A percentile compares a stretch with the other conserved stretches of the same genome.
phyloP scores from a whole-genome alignment of 2,797 vertebrate genomes.

The Alfaro cultratus region DNA sequence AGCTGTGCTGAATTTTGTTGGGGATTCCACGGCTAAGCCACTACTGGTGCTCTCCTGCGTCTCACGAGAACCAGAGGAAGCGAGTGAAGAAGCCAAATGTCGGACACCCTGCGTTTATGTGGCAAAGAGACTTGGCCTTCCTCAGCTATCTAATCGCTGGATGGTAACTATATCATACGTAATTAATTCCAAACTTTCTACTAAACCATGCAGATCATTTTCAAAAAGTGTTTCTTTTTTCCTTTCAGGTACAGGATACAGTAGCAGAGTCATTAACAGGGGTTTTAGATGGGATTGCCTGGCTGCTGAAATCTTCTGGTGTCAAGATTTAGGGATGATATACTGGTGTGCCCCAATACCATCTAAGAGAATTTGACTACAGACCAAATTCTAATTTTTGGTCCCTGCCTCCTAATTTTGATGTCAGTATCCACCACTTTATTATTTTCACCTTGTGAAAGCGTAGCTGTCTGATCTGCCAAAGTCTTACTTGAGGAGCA shows the following conservation, averaged over 20 bases:
- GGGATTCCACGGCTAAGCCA: slow-evolving; percentile 81
- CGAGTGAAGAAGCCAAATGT: slow-evolving; percentile 22
- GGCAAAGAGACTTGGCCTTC: slow-evolving; percentile 87
- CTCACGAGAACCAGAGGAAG: slow-evolving; percentile 71
- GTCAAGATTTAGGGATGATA: slow-evolving; percentile 59
- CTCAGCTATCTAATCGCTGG: slow-evolving; percentile 86
- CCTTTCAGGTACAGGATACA: slow-evolving; percentile 87
- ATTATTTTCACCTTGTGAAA: slow-evolving; percentile 32
- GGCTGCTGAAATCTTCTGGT: slow-evolving; percentile 88
- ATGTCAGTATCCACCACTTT: slow-evolving; percentile 1
- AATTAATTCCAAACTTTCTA: slow-evolving; percentile 4
- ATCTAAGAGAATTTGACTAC: slow-evolving; percentile 13
- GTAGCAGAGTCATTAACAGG: slow-evolving; percentile 87
- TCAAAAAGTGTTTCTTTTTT: slow-evolving; percentile 23
- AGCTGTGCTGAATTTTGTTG: slow-evolving; percentile 83
- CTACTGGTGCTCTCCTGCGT: slow-evolving; percentile 90
- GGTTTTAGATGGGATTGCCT: slow-evolving; percentile 87
- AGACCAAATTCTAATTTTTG: no score
- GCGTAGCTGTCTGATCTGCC: background rate
- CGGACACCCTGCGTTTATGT: slow-evolving; percentile 88
- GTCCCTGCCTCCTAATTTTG: background rate
- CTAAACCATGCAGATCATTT: background rate
- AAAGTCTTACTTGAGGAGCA: background rate
- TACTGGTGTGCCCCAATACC: slow-evolving; percentile 1
- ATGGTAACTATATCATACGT: slow-evolving; percentile 81